phyloP scores from a whole-genome alignment of 1,140 invertebrate genomes.

The Acromyrmex echinatior region DNA sequence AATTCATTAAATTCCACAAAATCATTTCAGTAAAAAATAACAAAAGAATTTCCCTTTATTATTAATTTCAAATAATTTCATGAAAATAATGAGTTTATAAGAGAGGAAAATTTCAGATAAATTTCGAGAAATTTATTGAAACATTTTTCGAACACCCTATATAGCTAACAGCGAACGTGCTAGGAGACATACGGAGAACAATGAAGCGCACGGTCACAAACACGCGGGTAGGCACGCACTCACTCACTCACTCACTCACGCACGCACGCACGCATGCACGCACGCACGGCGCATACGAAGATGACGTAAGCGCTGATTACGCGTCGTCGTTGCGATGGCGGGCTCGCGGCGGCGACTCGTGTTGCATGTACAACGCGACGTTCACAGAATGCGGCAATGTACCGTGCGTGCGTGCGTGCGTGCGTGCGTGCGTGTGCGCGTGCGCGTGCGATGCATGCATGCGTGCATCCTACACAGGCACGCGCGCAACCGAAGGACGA shows the following conservation, averaged over 20 bases:
- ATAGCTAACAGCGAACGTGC: conserved; percentile 10
- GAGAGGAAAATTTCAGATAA: background rate
- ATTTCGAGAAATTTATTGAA: background rate
- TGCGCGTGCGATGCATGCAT: conserved; percentile 1
- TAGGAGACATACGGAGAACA: conserved; percentile 54
- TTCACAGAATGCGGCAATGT: conserved; percentile 74
- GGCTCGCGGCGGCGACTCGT: conserved; percentile 43
- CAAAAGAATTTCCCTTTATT: background rate
- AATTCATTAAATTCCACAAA: background rate
- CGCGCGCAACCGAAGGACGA: conserved; percentile 74
- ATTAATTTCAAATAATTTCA: background rate
- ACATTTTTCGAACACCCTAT: background rate
- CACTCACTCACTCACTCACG: background rate
- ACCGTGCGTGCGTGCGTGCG: background rate
- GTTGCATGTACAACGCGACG: conserved; percentile 68
- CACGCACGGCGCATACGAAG: conserved; percentile 55
- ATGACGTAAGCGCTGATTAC: conserved; percentile 78
- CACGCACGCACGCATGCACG: background rate
- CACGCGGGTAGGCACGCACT: conserved; percentile 39
- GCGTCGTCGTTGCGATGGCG: conserved; percentile 68
- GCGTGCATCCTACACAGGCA: background rate
- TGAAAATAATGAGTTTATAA: background rate
- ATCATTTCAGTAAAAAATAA: background rate
- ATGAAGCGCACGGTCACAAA: conserved; percentile 59
- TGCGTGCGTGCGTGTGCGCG: background rate